These are phyloP conservation scores for Trinorchestia longiramus DNA, from an alignment of 1,140 invertebrate species.

Conservation along the genomic window DNA sequence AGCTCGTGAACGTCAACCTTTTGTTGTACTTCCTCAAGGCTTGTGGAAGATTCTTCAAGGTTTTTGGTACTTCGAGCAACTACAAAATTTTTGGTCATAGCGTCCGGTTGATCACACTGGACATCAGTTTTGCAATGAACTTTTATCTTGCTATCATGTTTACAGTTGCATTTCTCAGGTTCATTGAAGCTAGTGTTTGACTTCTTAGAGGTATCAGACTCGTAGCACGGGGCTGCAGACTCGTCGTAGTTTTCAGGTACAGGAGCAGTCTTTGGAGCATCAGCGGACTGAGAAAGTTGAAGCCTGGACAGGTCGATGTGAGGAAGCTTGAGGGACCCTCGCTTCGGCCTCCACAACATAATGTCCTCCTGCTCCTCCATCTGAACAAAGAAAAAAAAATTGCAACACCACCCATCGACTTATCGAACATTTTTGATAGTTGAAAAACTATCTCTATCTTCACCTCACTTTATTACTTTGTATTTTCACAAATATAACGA, in stretches of 20 bases:
- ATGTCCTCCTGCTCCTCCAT: constrained; percentile 58
- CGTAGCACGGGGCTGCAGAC: not conserved
- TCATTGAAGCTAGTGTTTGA: not conserved
- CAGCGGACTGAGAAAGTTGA: not conserved
- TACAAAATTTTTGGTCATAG: not conserved
- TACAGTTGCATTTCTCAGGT: not conserved
- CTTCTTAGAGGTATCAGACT: not conserved
- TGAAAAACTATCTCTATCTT: too few species aligned
- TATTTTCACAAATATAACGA: too few species aligned
- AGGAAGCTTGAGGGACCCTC: constrained; percentile 56
- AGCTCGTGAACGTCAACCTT: not conserved
- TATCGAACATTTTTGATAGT: not conserved
- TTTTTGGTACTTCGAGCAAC: not conserved
- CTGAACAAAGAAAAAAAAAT: not conserved
- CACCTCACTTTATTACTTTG: too few species aligned
- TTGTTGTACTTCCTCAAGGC: not conserved
- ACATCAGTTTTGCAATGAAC: not conserved
- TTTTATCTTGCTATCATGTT: not conserved
- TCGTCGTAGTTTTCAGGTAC: not conserved
- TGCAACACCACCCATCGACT: not conserved
- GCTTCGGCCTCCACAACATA: constrained; percentile 56
- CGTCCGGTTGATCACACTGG: not conserved
- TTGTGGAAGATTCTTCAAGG: too few species aligned
- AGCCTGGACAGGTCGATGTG: constrained; percentile 39
- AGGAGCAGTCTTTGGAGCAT: not conserved